Base-by-base conservation (phyloP, 2,888 invertebrate genomes). In the Cephus sareptanus region DNA sequence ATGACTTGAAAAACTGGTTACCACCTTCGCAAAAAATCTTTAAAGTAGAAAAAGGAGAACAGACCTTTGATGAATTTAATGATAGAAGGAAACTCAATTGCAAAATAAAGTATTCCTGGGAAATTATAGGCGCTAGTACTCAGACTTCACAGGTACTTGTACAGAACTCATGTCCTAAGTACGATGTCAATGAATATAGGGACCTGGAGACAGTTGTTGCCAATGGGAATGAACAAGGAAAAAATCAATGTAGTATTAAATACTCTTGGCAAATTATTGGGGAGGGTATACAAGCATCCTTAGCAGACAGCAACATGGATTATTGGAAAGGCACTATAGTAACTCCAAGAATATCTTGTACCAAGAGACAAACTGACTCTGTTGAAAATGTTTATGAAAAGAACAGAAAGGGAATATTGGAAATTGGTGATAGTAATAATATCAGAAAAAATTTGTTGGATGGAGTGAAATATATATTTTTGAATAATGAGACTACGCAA, bases 251-350 rank as follows among this genome's bases (percentile, higher is more conserved):
- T 69, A 80, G 82, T 31, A 82, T 84, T 31, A 87, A 86, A 75
- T 89, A 89, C 78, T 89, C 89, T 3, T 88, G 89, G 88, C 86
- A 88, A 78, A 78, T 86, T 30, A 75, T 87, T 34, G 88, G 87
- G 15, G 71, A 33, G 15, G 80, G 82, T 30, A 87, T 86, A 4
- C 88, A 89, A 77, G 85, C 83, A 0, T 83, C 83, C 23, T 77
- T 81, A 37, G 69, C 79, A 30, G 82, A 85, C 70, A 81, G 15
- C 23, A 2, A 23, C 2, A 15, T 68, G 0, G 83, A 84, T 77
- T 83, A 85, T 75, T 84, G 84, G 83, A 76, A 74, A 0, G 83
- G 84, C 15, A 79, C 78, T 23, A 77, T 86, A 34, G 31, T 86
- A n/a, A 76, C 56, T 4, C 75, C 83, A 0, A 78, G 70, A 13